Evolutionary conservation across 2,797 vertebrate species (phyloP).

Genomic region (Clamator glandarius): DNA sequence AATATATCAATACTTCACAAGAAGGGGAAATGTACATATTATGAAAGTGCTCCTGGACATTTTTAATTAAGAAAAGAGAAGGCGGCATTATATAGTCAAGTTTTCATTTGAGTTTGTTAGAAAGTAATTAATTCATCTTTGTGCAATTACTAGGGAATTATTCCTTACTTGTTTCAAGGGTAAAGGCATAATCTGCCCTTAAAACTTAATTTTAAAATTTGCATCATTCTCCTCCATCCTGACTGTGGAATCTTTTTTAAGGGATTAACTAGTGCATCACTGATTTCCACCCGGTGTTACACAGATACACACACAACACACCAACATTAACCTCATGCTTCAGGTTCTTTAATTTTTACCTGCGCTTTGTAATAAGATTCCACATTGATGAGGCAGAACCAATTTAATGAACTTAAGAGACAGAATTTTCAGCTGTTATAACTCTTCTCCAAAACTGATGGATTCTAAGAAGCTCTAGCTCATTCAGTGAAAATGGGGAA

Average conservation of each 20-base stretch:
- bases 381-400: background rate
- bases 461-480: background rate
- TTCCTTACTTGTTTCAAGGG: slow-evolving; percentile 13
- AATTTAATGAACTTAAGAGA: slow-evolving; percentile 1
- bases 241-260: background rate
- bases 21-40: background rate
- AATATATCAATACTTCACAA: background rate
- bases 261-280: background rate
- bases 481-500: background rate
- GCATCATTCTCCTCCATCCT: background rate
- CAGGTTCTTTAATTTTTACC: background rate
- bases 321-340: background rate
- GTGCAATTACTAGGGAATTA: slow-evolving; percentile 50
- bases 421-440: background rate
- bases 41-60: background rate
- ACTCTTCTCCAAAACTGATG: background rate
- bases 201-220: slow-evolving; percentile 24
- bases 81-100: background rate
- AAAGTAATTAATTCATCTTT: slow-evolving; percentile 55
- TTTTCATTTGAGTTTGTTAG: slow-evolving; percentile 53
- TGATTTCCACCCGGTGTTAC: background rate
- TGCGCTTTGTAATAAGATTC: background rate
- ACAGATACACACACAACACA: background rate
- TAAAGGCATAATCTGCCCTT: slow-evolving; percentile 24
- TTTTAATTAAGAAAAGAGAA: slow-evolving; percentile 43